Percentiles rank a stretch among this genome's conserved stretches.
Conservation (phyloP, 2,888 invertebrate species). For the Agrenia bidenticulata region DNA sequence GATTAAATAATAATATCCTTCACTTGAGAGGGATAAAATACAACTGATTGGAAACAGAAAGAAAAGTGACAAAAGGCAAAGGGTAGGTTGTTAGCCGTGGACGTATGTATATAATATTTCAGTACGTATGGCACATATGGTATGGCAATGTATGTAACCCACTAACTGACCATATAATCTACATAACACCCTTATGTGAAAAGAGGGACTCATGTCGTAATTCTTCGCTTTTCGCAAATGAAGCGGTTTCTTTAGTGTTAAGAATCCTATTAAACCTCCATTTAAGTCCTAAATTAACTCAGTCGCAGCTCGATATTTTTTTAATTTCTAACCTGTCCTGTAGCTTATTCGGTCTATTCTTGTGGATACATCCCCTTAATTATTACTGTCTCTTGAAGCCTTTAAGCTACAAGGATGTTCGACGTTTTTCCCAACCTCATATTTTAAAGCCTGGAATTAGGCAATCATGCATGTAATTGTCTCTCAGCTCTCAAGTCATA, state of each 20-base stretch:
- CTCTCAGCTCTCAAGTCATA: too few species aligned
- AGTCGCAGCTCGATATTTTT: neutral
- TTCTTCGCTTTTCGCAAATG: neutral
- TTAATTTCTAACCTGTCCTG: neutral
- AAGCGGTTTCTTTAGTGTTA: constrained; percentile 3
- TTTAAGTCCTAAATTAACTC: neutral
- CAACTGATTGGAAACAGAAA: constrained; percentile 7
- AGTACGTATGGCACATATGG: neutral
- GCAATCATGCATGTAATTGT: too few species aligned
- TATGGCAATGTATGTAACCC: too few species aligned
- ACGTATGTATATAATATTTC: too few species aligned
- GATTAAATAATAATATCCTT: neutral
- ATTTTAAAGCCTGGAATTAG: too few species aligned
- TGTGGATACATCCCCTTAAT: neutral
- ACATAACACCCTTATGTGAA: constrained; percentile 1
- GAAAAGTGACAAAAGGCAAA: constrained; percentile 11
- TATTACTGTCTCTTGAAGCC: too few species aligned
- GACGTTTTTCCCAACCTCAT: too few species aligned
- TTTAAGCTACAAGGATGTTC: too few species aligned
- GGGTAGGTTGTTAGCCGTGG: neutral
- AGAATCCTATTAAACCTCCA: constrained; percentile 4
- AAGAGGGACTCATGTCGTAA: neutral
- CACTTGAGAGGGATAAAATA: neutral
- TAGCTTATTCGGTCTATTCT: neutral
- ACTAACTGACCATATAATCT: too few species aligned